Base-by-base conservation (phyloP, 2,113 vertebrate species). In the Rhineura floridana region DNA sequence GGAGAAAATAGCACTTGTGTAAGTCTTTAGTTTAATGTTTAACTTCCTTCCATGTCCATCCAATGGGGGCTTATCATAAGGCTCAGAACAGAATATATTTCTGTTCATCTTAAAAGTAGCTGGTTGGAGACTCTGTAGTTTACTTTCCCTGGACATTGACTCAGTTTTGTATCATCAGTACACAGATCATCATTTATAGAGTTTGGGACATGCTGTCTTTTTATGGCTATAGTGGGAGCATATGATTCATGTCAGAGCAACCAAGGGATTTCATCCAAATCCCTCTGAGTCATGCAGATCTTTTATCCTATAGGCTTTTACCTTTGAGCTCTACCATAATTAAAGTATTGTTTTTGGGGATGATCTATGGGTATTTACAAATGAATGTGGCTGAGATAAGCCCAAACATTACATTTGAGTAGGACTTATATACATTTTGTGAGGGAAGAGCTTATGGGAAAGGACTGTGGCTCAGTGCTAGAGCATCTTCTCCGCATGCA, bases 221-320 rank as follows among this genome's bases (percentile, higher is more conserved):
- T 63, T 50, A 83, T 88, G 86, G 69, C 21, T 23, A 39, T 12
- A 48, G 30, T 75, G 33, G n/a, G 42, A 63, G 70, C 28, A 73
- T 81, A 82, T 87, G 80, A 88, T 82, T 88, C 72, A 83, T 81
- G 36, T 83, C 33, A 63, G 33, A 50, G n/a, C 33, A 75, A 50
- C 21, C 59, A 76, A 75, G 17, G 69, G 86, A 75, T 63, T 12
- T 87, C 21, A 88, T 65, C 72, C 28, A 73, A 88, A 76, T 75
- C 23, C 44, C 44, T 83, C 70, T 83, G 81, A 83, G 70, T 83
- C 55, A 83, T 30, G 42, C 15, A 67, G 30, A 42, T 87, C 23
- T 23, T 59, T 83, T 81, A 72, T 81, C 77, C 15, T 19, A 28
- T 52, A 63, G 44, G 69, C 52, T 88, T 36, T 82, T 62, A 65